Percentiles rank a stretch among this genome's conserved stretches.
Conservation (phyloP, 2,797 vertebrate species). For the Okamejei kenojei region DNA sequence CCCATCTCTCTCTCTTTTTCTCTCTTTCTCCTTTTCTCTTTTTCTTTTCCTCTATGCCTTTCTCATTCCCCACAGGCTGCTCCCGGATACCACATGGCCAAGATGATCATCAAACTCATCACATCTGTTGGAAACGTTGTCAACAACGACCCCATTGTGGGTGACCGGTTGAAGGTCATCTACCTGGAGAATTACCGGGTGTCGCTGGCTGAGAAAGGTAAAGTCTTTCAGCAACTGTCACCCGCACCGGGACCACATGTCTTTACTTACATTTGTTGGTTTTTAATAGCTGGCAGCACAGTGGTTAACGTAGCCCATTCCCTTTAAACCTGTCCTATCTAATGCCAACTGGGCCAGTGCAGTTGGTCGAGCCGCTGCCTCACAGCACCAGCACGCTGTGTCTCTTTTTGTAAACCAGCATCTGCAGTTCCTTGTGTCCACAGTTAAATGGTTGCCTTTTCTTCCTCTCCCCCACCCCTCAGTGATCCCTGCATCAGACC, state of each 20-base stretch:
- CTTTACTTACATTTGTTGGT: neutral
- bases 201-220: slow-evolving; percentile 76
- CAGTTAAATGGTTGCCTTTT: neutral
- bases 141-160: slow-evolving; percentile 70
- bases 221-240: neutral
- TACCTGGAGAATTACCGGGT: slow-evolving; percentile 79
- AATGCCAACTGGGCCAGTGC: too few relatives aligned
- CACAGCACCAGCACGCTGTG: too few relatives aligned
- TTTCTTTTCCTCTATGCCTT: too few relatives aligned
- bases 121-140: slow-evolving; percentile 66
- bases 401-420: too few relatives aligned
- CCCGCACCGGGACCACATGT: neutral
- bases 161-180: slow-evolving; percentile 72
- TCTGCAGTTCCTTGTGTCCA: too few relatives aligned
- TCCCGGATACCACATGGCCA: slow-evolving; percentile 81
- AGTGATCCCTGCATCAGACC: slow-evolving; percentile 75
- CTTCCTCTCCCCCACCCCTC: slow-evolving; percentile 37
- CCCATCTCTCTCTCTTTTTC: too few relatives aligned
- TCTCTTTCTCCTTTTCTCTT: too few relatives aligned
- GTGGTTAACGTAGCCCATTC: too few relatives aligned
- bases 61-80: slow-evolving; percentile 58
- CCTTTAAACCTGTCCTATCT: too few relatives aligned
- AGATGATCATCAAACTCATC: slow-evolving; percentile 79
- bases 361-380: too few relatives aligned
- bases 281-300: too few relatives aligned